Evolutionary conservation across 2,113 vertebrate species (phyloP).

Genomic region (Corynorhinus townsendii): DNA sequence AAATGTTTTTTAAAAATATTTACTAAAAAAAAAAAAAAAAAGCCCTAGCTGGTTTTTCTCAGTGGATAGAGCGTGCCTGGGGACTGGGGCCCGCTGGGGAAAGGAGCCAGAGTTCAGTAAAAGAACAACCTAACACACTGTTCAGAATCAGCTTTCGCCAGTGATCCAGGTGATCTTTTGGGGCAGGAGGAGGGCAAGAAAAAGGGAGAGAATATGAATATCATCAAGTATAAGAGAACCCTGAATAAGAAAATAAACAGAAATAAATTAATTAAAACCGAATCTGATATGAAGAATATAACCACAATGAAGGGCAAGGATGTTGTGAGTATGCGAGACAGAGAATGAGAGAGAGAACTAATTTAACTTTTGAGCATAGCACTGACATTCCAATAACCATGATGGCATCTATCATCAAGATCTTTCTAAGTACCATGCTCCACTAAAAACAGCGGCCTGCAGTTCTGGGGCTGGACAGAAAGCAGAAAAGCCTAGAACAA

Average conservation of each 20-base stretch:
- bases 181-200: neutral
- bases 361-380: neutral
- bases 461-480: neutral
- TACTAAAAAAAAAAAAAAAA: too few relatives aligned
- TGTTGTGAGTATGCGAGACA: neutral
- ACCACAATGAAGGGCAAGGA: neutral
- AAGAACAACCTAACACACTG: neutral
- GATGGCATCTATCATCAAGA: neutral
- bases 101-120: neutral
- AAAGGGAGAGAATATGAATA: neutral
- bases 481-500: neutral
- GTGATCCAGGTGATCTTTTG: neutral
- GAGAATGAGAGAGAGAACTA: neutral
- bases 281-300: neutral
- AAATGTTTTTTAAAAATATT: too few relatives aligned
- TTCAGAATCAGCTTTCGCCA: neutral
- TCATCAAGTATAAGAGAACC: neutral
- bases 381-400: neutral
- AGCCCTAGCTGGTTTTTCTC: too few relatives aligned
- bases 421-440: neutral
- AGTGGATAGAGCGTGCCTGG: too few relatives aligned
- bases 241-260: neutral
- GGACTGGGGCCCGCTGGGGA: too few relatives aligned
- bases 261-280: neutral
- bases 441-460: neutral